phyloP scores from a whole-genome alignment of 2,797 vertebrate species.

The Onychomys torridus region DNA sequence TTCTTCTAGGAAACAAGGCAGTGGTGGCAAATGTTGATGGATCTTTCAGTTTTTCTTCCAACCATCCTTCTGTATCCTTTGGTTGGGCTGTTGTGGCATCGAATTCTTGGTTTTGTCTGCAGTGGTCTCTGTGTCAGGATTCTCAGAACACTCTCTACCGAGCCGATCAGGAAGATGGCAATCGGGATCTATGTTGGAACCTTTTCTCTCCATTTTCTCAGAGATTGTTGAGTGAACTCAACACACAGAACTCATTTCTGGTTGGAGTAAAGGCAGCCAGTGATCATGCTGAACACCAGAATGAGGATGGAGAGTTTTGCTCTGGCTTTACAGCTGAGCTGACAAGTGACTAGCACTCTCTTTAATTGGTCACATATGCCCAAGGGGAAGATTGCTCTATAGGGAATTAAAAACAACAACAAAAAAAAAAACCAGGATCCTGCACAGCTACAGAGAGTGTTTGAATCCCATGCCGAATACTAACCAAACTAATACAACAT shows the following conservation, averaged over 20 bases:
- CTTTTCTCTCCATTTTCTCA: neutral
- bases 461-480: constrained; percentile 38
- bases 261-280: neutral
- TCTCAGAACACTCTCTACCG: neutral
- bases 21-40: neutral
- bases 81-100: neutral
- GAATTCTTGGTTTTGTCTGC: neutral
- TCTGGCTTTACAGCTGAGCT: neutral
- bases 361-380: constrained; percentile 27
- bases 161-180: neutral
- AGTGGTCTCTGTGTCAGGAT: neutral
- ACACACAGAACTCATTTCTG: neutral
- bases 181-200: neutral
- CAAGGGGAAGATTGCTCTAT: neutral
- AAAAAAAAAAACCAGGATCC: neutral
- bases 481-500: constrained; percentile 28
- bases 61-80: neutral
- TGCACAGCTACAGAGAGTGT: neutral
- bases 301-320: neutral
- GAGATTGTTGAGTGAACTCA: neutral
- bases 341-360: neutral
- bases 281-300: neutral
- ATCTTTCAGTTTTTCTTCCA: neutral
- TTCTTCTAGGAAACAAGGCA: neutral
- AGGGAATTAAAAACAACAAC: too few relatives aligned